Evolutionary conservation across 2,888 invertebrate genomes (phyloP).

Genomic region (Danaus chrysippus): DNA sequence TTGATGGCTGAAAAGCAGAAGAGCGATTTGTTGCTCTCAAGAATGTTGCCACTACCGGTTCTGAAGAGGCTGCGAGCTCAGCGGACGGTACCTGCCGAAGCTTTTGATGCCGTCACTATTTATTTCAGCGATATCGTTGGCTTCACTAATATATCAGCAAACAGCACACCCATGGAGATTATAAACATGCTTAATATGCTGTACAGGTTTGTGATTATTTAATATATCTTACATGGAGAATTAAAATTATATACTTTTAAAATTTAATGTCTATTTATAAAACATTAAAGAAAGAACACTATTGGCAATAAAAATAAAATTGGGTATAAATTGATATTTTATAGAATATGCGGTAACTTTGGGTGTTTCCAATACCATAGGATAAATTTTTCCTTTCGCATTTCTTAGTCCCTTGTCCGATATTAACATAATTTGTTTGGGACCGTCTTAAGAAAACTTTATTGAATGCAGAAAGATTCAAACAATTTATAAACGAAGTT

Average conservation of each 20-base stretch:
- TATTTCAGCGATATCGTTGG: slow-evolving; percentile 86
- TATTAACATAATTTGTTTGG: too few relatives aligned
- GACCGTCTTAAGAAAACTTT: too few relatives aligned
- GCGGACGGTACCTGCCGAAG: slow-evolving; percentile 80
- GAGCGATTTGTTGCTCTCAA: slow-evolving; percentile 76
- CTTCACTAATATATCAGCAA: slow-evolving; percentile 81
- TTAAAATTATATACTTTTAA: not conserved
- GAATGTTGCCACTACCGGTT: slow-evolving; percentile 80
- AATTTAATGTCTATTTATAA: too few relatives aligned
- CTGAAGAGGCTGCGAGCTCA: slow-evolving; percentile 74
- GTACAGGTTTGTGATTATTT: slow-evolving; percentile 71
- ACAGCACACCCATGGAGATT: slow-evolving; percentile 82
- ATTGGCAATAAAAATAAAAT: too few relatives aligned
- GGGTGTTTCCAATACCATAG: too few relatives aligned
- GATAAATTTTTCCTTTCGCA: too few relatives aligned
- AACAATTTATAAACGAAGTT: too few relatives aligned
- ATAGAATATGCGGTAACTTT: too few relatives aligned
- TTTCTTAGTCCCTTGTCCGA: too few relatives aligned
- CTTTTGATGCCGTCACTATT: slow-evolving; percentile 83
- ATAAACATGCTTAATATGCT: slow-evolving; percentile 84
- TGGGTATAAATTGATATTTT: too few relatives aligned
- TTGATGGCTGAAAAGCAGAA: slow-evolving; percentile 77
- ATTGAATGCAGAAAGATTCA: too few relatives aligned
- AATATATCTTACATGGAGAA: not conserved
- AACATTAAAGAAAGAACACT: too few relatives aligned